Evolutionary conservation across 1,140 invertebrate genomes (phyloP).

Genomic region (Zaprionus lachaisei): DNA sequence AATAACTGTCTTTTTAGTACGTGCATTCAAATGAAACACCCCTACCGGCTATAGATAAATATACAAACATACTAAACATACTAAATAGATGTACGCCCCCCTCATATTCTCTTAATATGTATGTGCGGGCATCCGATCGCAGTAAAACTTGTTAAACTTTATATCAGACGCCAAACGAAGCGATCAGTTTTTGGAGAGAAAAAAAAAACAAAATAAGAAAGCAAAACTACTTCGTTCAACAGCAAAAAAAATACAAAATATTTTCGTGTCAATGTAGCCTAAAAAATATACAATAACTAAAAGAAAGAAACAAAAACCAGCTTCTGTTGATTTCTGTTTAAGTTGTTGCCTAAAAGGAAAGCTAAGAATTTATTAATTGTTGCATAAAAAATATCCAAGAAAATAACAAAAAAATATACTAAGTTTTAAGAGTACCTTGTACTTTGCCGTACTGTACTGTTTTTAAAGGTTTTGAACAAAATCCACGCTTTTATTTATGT

Average conservation of each 20-base stretch:
- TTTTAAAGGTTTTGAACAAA: constrained; percentile 34
- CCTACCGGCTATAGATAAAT: constrained; percentile 70
- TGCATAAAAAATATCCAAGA: constrained; percentile 44
- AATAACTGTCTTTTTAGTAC: constrained; percentile 38
- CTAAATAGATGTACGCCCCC: constrained; percentile 29
- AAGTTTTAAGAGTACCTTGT: constrained; percentile 18
- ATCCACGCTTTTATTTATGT: constrained; percentile 27
- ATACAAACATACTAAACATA: constrained; percentile 43
- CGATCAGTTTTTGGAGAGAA: constrained; percentile 22
- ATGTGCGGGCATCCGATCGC: constrained; percentile 15
- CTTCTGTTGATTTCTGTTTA: constrained; percentile 51
- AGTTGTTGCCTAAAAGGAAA: constrained; percentile 42
- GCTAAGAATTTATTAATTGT: constrained; percentile 48
- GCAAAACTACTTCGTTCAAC: constrained; percentile 24
- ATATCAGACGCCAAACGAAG: constrained; percentile 42
- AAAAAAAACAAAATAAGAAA: constrained; percentile 3
- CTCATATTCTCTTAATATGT: constrained; percentile 5
- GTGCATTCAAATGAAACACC: constrained; percentile 74
- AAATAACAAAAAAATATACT: constrained; percentile 24
- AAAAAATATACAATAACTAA: constrained; percentile 35
- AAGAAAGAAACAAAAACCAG: constrained; percentile 23
- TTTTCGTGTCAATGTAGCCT: constrained; percentile 63
- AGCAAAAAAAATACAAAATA: constrained; percentile 32
- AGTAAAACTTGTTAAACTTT: constrained; percentile 49
- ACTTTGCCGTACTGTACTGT: constrained; percentile 19